A percentile compares a stretch with the other conserved stretches of the same genome.
phyloP scores from a whole-genome alignment of 2,797 vertebrate species.

The Melanogrammus aeglefinus region DNA sequence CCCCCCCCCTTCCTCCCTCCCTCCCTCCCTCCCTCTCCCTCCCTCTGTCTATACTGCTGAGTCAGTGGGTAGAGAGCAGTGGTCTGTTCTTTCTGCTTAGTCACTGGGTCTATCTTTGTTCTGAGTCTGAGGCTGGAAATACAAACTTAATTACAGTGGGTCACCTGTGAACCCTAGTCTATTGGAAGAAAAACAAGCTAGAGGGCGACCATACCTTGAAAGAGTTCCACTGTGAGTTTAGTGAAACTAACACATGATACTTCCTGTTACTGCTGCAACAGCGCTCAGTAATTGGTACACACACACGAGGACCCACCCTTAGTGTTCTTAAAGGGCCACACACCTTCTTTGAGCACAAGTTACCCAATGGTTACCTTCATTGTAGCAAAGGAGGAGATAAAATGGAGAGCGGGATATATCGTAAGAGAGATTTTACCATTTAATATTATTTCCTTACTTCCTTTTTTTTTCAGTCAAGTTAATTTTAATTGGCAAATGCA shows the following conservation, averaged over 20 bases:
- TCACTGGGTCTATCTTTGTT: conserved; percentile 27
- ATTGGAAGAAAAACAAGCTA: conserved; percentile 20
- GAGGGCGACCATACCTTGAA: conserved; percentile 47
- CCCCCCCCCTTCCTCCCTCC: background rate
- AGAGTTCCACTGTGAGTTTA: conserved; percentile 50
- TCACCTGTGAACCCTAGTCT: conserved; percentile 9
- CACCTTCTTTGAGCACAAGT: conserved; percentile 27
- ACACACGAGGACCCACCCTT: conserved; percentile 50
- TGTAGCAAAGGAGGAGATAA: background rate
- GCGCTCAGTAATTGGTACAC: conserved; percentile 59
- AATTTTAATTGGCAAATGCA: background rate
- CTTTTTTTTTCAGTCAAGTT: background rate
- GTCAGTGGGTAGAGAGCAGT: conserved; percentile 55
- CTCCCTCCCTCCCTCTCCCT: conserved; percentile 27
- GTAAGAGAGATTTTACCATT: background rate
- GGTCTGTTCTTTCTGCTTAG: conserved; percentile 39
- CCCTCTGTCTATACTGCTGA: conserved; percentile 53
- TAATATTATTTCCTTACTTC: background rate
- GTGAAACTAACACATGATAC: conserved; percentile 50
- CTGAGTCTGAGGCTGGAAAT: conserved; percentile 16
- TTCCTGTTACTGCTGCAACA: conserved; percentile 67
- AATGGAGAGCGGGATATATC: background rate
- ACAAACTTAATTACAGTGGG: conserved; percentile 9
- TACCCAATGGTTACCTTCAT: conserved; percentile 7
- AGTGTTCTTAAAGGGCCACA: conserved; percentile 65